Base-by-base conservation (phyloP, 1,140 invertebrate species). In the Sesamia nonagrioides region DNA sequence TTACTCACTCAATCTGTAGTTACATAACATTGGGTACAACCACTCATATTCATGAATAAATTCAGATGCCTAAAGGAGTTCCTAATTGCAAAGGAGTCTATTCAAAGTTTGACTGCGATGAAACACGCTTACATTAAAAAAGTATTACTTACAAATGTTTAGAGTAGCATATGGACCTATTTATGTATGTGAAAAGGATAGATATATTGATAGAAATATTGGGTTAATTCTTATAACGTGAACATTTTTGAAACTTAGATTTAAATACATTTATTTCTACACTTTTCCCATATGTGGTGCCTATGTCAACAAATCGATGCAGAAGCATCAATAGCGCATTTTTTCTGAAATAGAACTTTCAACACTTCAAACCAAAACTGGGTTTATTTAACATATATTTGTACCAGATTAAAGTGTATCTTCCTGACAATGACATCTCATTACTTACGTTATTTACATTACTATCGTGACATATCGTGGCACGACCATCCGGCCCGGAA, bases 31-130 rank as follows among this genome's bases (percentile, higher is more conserved):
- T 50, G 1, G 11, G 21, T 17, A 37, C 18, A 69, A 8, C 4
- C 45, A 48, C 37, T 42, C 15, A 42, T 42, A 18, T 15, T 40
- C 33, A 17, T 50, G 60, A 40, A 40, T 17, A 40, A 40, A 61
- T 37, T 42, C 8, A 8, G 33, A 15, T 50, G 3, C 9, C 42
- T 45, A 45, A 45, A 11, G 11, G 42, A 45, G 15, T 63, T 42
- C 11, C 8, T 63, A 63, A 63, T 63, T 63, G 35, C 17, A 63
- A 35, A 63, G 5, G 17, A 2, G 50, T 71, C 27, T 54, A 54
- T 52, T n/a, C 68, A 71, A 52, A 52, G 68, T 71, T 54, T 35
- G 68, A 54, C 48, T 33, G 66, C 13, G 68, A 37, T 33, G 35
- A 71, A 71, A 71, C 48, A 33, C 27, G 68, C 21, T 15, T 52